phyloP scores from a whole-genome alignment of 2,797 vertebrate genomes.

The Urophycis tenuis region DNA sequence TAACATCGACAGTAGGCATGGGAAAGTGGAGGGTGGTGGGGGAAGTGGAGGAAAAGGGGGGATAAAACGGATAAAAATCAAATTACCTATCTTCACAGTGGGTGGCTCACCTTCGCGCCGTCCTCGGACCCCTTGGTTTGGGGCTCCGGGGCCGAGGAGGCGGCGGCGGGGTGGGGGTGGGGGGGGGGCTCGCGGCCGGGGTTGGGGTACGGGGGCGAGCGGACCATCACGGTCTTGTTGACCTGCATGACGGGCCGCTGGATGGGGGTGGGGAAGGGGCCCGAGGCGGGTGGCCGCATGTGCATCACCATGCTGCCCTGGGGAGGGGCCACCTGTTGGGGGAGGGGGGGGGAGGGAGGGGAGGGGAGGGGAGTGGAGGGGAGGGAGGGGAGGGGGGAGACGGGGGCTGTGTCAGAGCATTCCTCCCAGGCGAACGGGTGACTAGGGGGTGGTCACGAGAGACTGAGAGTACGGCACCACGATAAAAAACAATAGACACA shows the following conservation, averaged over 20 bases:
- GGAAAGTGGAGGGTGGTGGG: not conserved
- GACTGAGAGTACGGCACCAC: no score
- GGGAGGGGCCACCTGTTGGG: slow-evolving; percentile 60
- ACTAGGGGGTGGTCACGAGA: no score
- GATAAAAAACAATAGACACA: no score
- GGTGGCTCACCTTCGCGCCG: slow-evolving; percentile 82
- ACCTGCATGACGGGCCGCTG: slow-evolving; percentile 80
- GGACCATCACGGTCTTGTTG: slow-evolving; percentile 75
- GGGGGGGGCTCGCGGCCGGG: slow-evolving; percentile 67
- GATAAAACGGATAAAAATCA: slow-evolving; percentile 57
- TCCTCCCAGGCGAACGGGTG: no score
- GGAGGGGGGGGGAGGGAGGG: not conserved
- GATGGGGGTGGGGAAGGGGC: slow-evolving; percentile 77
- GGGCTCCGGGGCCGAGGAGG: slow-evolving; percentile 68
- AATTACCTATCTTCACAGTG: slow-evolving; percentile 79
- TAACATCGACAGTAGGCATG: not conserved
- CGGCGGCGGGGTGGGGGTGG: slow-evolving; percentile 63
- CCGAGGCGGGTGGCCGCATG: slow-evolving; percentile 73
- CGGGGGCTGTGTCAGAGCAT: no score
- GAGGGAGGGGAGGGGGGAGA: no score
- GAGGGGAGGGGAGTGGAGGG: slow-evolving; percentile 47
- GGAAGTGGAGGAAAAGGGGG: slow-evolving; percentile 38
- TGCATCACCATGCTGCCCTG: slow-evolving; percentile 81
- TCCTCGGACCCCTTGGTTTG: slow-evolving; percentile 72
- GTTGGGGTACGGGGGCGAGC: slow-evolving; percentile 70